Evolutionary conservation across 1,140 invertebrate genomes (phyloP), one percentile per base, ranked within the genome.

Genomic region (Aphelinus atriplicis): DNA sequence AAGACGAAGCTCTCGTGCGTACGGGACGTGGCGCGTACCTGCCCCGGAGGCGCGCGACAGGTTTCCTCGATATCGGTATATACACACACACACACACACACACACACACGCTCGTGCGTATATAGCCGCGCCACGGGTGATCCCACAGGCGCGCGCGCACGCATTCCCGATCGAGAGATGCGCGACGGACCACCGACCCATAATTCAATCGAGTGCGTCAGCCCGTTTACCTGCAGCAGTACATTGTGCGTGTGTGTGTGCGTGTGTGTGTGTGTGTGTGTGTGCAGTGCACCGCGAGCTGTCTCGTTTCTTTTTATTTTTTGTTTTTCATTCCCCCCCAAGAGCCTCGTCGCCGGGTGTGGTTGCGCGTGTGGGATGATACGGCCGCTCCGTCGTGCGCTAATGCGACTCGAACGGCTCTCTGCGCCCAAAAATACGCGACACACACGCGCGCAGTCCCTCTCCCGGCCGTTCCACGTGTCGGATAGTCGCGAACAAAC

Each of bases 331-430:
- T 64, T 64, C 42, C 63, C 7, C 46, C 45, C 26, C 46, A n/a
- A 45, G 6, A 3, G 6, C 42, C 45, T 47, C 26, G 61, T 63
- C 45, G 63, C 42, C 58, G 68, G 63, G 68, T 70, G 74, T 66
- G 74, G 74, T 71, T 75, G 61, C 47, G 60, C 67, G 73, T 61
- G 73, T 75, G 64, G 73, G 73, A 75, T 67, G 71, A 67, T 73
- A 61, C 67, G 67, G 63, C 57, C 42, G 71, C 26, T 26, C 26
- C 26, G 50, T 57, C 53, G 61, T 53, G 47, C 45, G 66, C 62
- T 72, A 72, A 67, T 66, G 64, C 50, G 50, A 26, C 26, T 64
- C 57, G 46, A 65, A 61, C 42, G 48, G 42, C 48, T 63, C 60
- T 9, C 9, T 43, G 58, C 1, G 57, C 67, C 74, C 61, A 55